These are phyloP conservation scores for Reinhardtius hippoglossoides DNA, from an alignment of 2,113 vertebrate species.

Conservation along the genomic window DNA sequence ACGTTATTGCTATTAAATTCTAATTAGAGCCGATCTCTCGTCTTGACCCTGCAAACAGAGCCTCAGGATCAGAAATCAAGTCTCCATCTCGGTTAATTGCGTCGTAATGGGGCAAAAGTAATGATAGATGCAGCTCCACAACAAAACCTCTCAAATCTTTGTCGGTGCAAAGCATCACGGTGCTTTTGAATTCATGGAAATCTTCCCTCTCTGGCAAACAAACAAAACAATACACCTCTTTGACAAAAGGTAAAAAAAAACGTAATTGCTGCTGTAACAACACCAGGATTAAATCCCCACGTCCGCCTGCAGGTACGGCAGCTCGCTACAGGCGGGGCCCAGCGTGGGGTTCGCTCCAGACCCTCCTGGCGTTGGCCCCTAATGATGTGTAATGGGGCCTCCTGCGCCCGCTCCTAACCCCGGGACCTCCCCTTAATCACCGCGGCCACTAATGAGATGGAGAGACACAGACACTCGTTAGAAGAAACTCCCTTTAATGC, in stretches of 20 bases:
- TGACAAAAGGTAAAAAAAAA: conserved; percentile 1
- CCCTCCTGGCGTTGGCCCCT: conserved; percentile 58
- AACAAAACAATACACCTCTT: not conserved
- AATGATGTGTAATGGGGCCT: conserved; percentile 77
- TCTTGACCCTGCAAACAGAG: conserved; percentile 47
- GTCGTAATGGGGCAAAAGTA: conserved; percentile 52
- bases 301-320: conserved; percentile 52
- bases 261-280: conserved; percentile 9
- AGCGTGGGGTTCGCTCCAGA: conserved; percentile 52
- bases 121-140: conserved; percentile 34
- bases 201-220: not conserved
- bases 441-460: conserved; percentile 76
- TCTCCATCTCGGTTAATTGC: conserved; percentile 60
- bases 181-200: not conserved
- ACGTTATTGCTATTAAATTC: conserved; percentile 59
- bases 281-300: conserved; percentile 25
- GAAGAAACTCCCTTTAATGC: conserved; percentile 54
- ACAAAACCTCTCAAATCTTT: not conserved
- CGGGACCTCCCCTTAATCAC: conserved; percentile 73
- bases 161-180: conserved; percentile 6
- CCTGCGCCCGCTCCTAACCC: conserved; percentile 62
- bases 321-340: conserved; percentile 29
- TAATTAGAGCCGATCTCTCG: conserved; percentile 56
- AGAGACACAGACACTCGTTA: conserved; percentile 74
- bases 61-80: conserved; percentile 32